Base-by-base conservation (phyloP, 2,797 vertebrate genomes). In the Tokudaia tokunoshimensis region DNA sequence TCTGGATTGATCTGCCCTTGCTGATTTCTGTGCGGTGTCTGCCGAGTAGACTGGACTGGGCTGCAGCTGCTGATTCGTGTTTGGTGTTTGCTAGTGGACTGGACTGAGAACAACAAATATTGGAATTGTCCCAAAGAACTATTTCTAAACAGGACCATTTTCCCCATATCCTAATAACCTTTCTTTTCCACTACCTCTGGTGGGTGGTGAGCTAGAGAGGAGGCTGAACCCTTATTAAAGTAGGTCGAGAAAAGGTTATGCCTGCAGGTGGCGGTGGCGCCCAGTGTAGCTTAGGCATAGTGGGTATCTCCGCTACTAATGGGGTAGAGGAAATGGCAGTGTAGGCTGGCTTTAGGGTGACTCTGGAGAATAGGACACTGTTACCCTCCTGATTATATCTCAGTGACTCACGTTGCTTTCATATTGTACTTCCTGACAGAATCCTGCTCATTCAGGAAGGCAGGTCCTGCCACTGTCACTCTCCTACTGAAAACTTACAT, bases 371-470 rank as follows among this genome's bases (percentile, higher is more conserved):
- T 12, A 47, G 44, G 78, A 75, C n/a, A 80, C 17, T 82, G 26
- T 61, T 92, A 83, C 93, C 70, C 57, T 41, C 75, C 81, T 52
- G 37, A 47, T 34, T 92, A 87, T 80, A 89, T 41, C 9, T 22
- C 65, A 13, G 2, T 96, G 97, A 97, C 34, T 95, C 63, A 87
- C 74, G 37, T 80, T 75, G 80, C 55, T 87, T 63, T 61, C 34
- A 13, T 17, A 72, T 22, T 92, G 72, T 59, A 89, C 19, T 93
- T 93, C 44, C 4, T 47, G 80, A 78, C n/a, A 70, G 80, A 88
- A 78, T 4, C 4, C 91, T 95, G 17, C 37, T 76, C 82, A 63
- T 59, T 92, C 96, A 81, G 72, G 76, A 92, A 87, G 82, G 94
- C 81, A 93, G 92, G 92, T 94, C 87, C 78, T 78, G 37, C 59